Evolutionary conservation across 2,113 vertebrate species (phyloP), one percentile per base, ranked within the genome.

Genomic region (Symphodus melops): DNA sequence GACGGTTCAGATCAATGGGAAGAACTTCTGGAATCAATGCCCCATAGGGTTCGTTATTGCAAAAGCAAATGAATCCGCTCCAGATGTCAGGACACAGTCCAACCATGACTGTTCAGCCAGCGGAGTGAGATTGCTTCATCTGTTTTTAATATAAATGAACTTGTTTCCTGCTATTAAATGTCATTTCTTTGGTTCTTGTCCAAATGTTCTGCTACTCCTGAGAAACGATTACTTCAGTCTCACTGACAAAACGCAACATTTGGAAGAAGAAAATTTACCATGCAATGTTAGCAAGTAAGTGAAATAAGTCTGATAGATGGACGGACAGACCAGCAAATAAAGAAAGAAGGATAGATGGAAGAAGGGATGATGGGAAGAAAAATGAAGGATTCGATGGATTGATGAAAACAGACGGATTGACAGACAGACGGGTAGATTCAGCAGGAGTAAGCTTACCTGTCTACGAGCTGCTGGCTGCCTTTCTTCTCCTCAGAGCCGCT

Each of bases 381-480:
- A 5, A 33, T 5, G 6, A 5, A 33, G 6, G 5, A 5, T 5
- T 33, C 1, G 28, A 33, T 33, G 28, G 28, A 33, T 33, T 25
- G 25, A 25, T 25, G 25, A 25, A 25, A 25, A 25, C 25, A 25
- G 25, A 25, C 25, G 25, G 28, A 33, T 33, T 33, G 28, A 25
- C 25, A 25, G 28, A 33, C 5, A 33, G 28, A 33, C 28, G 6
- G 28, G 5, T 33, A 33, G 28, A 33, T 33, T 33, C 4, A 5
- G 1, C 28, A 5, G 28, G 4, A 33, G 28, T 33, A 3, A 72
- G 23, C 53, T 73, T 57, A 94, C 94, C 93, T 93, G 65, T 72
- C 68, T 20, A 85, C n/a, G 2, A 54, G 64, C 37, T 23, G 76
- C 46, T 48, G 72, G n/a, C 21, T 67, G 51, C 82, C 68, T 12